A percentile compares a stretch with the other conserved stretches of the same genome.
Conservation (phyloP, 2,888 invertebrate species). For the Eupithecia centaureata region DNA sequence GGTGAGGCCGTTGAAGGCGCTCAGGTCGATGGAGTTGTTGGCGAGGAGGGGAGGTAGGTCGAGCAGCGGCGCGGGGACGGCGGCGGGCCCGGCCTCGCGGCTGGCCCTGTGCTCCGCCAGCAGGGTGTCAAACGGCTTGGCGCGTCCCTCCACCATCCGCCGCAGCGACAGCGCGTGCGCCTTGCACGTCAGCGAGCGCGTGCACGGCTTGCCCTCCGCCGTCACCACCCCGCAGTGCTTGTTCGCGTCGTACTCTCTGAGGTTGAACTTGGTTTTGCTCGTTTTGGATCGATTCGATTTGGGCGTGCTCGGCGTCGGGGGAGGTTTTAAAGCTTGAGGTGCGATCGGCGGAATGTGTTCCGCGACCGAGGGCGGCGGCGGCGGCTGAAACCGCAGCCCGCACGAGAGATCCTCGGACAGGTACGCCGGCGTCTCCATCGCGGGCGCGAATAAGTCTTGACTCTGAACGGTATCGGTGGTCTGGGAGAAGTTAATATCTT, state of each 20-base stretch:
- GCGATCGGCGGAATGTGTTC: constrained; percentile 41
- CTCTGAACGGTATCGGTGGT: constrained; percentile 61
- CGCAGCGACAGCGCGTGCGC: constrained; percentile 88
- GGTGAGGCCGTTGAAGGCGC: constrained; percentile 67
- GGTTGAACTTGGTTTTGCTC: constrained; percentile 75
- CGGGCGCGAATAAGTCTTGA: constrained; percentile 66
- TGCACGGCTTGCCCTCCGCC: constrained; percentile 89
- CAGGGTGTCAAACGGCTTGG: constrained; percentile 89
- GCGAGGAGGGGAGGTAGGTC: constrained; percentile 69
- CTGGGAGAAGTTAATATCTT: constrained; percentile 76
- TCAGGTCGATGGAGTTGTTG: constrained; percentile 68
- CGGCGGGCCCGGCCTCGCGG: constrained; percentile 75
- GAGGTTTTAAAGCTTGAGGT: constrained; percentile 47
- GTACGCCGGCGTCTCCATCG: constrained; percentile 60
- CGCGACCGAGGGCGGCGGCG: constrained; percentile 62
- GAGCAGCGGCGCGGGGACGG: constrained; percentile 46
- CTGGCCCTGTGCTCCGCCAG: constrained; percentile 89
- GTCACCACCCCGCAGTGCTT: constrained; percentile 92
- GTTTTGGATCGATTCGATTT: constrained; percentile 59
- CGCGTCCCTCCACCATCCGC: constrained; percentile 88
- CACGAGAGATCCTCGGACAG: constrained; percentile 64
- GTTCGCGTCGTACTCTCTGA: constrained; percentile 91
- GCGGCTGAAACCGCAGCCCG: constrained; percentile 67
- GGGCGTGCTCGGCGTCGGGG: constrained; percentile 54
- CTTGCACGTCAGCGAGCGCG: constrained; percentile 90